Conservation (phyloP, 23 tunicate species). For the Diplosoma virens region DNA sequence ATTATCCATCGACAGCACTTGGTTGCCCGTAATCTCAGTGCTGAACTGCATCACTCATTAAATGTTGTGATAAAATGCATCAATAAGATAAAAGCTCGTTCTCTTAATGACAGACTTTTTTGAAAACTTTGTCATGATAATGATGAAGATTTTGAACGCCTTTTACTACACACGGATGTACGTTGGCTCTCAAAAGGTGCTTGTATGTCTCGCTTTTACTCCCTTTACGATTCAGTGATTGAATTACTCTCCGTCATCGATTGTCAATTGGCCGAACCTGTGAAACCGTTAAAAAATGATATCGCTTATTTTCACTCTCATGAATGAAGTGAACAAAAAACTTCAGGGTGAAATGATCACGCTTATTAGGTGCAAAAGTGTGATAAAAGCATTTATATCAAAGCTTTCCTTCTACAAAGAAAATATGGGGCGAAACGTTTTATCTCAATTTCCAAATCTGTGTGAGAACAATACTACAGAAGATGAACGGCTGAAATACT, state of each 20-base stretch:
- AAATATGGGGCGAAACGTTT: slow-evolving; percentile 27
- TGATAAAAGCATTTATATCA: slow-evolving; percentile 23
- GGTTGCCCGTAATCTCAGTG: slow-evolving; percentile 34
- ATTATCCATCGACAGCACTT: slow-evolving; percentile 53
- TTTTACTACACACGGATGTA: slow-evolving; percentile 37
- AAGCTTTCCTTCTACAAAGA: slow-evolving; percentile 11
- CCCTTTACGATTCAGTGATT: slow-evolving; percentile 39
- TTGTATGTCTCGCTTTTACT: slow-evolving; percentile 33
- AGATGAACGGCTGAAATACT: slow-evolving; percentile 5
- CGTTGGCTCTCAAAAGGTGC: slow-evolving; percentile 47
- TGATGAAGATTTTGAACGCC: slow-evolving; percentile 53
- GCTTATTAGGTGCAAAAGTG: slow-evolving; percentile 30
- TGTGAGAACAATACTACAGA: slow-evolving; percentile 17
- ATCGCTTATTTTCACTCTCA: slow-evolving; percentile 26
- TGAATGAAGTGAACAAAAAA: slow-evolving; percentile 52
- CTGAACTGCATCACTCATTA: slow-evolving; percentile 23
- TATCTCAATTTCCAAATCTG: slow-evolving; percentile 36
- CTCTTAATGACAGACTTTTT: slow-evolving; percentile 39
- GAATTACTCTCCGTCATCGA: slow-evolving; percentile 26
- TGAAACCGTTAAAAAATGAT: slow-evolving; percentile 29
- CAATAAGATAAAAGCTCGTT: slow-evolving; percentile 35
- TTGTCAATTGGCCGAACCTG: slow-evolving; percentile 25
- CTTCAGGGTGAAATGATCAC: slow-evolving; percentile 54
- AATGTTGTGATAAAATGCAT: slow-evolving; percentile 20
- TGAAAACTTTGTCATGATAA: slow-evolving; percentile 33